Percentiles rank a stretch among this genome's conserved stretches.
These are phyloP conservation scores for Agraylea sexmaculata DNA, from an alignment of 1,140 invertebrate genomes.

Conservation along the genomic window DNA sequence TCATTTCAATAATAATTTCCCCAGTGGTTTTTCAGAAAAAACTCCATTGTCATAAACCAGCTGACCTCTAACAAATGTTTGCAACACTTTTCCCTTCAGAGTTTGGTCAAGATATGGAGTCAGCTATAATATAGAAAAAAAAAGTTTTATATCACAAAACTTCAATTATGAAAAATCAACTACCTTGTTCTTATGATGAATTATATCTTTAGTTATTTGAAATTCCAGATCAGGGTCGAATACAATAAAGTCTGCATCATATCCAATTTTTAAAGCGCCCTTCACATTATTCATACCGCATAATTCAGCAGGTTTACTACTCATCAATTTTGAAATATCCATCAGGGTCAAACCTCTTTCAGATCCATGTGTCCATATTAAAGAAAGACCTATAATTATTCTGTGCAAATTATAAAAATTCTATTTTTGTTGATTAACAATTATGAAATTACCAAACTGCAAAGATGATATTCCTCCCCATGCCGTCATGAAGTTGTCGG, in stretches of 20 bases:
- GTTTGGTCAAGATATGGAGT: slow-evolving; percentile 40
- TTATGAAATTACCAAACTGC: slow-evolving; percentile 48
- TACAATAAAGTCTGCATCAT: slow-evolving; percentile 60
- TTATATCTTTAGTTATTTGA: slow-evolving; percentile 37
- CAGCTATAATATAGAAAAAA: slow-evolving; percentile 23
- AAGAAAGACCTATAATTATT: slow-evolving; percentile 40
- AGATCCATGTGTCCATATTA: slow-evolving; percentile 52
- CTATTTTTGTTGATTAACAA: too few relatives aligned
- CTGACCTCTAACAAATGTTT: slow-evolving; percentile 41
- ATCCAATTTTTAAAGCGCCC: slow-evolving; percentile 46
- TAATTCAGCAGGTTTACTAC: slow-evolving; percentile 45
- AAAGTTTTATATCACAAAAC: slow-evolving; percentile 4
- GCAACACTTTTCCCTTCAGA: slow-evolving; percentile 37
- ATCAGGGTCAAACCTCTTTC: slow-evolving; percentile 38
- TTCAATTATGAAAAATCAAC: slow-evolving; percentile 3
- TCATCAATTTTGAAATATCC: slow-evolving; percentile 48
- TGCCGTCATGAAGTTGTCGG: slow-evolving; percentile 51
- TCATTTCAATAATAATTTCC: slow-evolving; percentile 29
- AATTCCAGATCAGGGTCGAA: slow-evolving; percentile 54
- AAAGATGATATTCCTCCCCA: slow-evolving; percentile 65
- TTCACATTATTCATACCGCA: slow-evolving; percentile 47
- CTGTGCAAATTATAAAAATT: too few relatives aligned
- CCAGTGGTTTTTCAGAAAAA: slow-evolving; percentile 28
- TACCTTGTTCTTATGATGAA: slow-evolving; percentile 49
- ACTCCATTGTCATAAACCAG: slow-evolving; percentile 36